Evolutionary conservation across 35 echinoderm and acorn worm genomes (phyloP), one percentile per base, ranked within the genome.

Genomic region (Lytechinus variegatus): DNA sequence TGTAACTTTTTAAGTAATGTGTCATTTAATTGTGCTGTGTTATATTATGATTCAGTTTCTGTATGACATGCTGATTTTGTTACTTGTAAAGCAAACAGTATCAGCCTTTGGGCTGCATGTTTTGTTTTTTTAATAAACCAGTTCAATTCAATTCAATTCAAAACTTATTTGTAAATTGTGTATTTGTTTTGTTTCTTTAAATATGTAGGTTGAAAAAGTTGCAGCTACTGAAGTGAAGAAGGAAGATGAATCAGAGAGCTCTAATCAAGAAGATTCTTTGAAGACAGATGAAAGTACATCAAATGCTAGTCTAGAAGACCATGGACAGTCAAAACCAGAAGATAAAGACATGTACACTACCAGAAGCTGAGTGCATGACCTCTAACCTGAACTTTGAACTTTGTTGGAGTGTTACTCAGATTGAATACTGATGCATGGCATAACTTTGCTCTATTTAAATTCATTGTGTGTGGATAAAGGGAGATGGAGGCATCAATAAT

Each of bases 331-430:
- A 28, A 99, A 97, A 4, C 98, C 97, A 27, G 98, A 96, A 87
- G 98, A 99, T 92, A 97, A 99, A 91, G 98, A 99, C 94, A 96
- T 99, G 95, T 99, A 99, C 94, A 96, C 98, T 11, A 99, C 98
- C 21, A 96, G 98, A 58, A 97, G 92, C 53, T 96, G 54, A 95
- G 27, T 94, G 88, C 52, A 90, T 90, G 88, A 90, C 10, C 88
- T 51, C 27, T 90, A 7, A 19, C 16, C 61, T 71, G 61, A 79
- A 16, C 66, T 79, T 24, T 79, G 66, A 79, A 79, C 66, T 79
- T 24, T 79, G 66, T 79, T 16, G n/a, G 66, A 24, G 66, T 79
- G 66, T 79, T 6, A n/a, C 66, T 79, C 61, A 0, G 66, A 19
- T 79, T 79, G 0, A 79, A 24, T 79, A 24, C 16, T 79, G 66